Evolutionary conservation across 2,797 vertebrate genomes (phyloP).

Genomic region (Cossypha polioptera): DNA sequence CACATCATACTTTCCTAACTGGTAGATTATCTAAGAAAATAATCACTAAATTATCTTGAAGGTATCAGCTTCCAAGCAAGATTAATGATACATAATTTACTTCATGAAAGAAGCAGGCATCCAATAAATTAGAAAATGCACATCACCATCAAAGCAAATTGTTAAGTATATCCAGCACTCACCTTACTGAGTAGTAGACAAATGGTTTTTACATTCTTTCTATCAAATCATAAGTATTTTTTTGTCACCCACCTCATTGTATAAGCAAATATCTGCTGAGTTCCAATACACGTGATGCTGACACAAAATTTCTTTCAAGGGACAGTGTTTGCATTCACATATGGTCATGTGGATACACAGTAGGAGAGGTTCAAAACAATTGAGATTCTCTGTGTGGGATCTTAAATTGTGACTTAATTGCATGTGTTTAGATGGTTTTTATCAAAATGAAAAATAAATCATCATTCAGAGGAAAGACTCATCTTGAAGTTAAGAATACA

Average conservation of each 20-base stretch:
- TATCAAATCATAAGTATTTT: slow-evolving; percentile 44
- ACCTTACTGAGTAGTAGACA: slow-evolving; percentile 64
- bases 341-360: neutral
- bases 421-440: neutral
- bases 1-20: slow-evolving; percentile 54
- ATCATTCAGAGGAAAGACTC: neutral
- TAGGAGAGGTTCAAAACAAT: neutral
- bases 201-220: slow-evolving; percentile 62
- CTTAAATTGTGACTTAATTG: neutral
- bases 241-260: neutral
- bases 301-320: neutral
- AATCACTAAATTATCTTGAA: slow-evolving; percentile 74
- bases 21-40: slow-evolving; percentile 71
- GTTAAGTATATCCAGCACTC: slow-evolving; percentile 63
- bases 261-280: slow-evolving; percentile 3
- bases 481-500: neutral
- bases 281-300: neutral
- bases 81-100: slow-evolving; percentile 78
- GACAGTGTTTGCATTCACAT: neutral
- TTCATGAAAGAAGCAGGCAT: slow-evolving; percentile 76
- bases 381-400: neutral
- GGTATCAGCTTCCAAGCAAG: slow-evolving; percentile 67
- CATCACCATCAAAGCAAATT: slow-evolving; percentile 68
- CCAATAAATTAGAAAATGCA: slow-evolving; percentile 79
- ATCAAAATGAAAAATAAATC: neutral